A percentile compares a stretch with the other conserved stretches of the same genome.
These are phyloP conservation scores for Hipparchia semele DNA, from an alignment of 2,888 invertebrate species.

Conservation along the genomic window DNA sequence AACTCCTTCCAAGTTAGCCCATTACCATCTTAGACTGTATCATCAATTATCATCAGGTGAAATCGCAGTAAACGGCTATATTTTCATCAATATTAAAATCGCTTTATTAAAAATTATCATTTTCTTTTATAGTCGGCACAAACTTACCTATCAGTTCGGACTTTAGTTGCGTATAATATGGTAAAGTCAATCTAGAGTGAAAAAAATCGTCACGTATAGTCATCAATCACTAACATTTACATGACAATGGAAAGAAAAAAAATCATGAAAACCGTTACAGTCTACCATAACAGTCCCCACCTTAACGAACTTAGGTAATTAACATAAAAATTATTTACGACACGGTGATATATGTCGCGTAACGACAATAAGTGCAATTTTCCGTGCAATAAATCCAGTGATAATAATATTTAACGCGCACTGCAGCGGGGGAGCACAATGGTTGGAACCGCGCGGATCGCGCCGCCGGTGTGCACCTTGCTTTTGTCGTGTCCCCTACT, in stretches of 20 bases:
- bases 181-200: not conserved
- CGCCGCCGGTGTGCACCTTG: constrained; percentile 62
- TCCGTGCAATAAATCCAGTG: constrained; percentile 80
- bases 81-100: no score
- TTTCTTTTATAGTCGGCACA: no score
- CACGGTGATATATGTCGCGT: constrained; percentile 71
- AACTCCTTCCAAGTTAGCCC: no score
- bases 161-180: not conserved
- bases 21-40: no score
- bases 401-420: constrained; percentile 75
- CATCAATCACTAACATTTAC: not conserved
- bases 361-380: constrained; percentile 80
- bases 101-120: no score
- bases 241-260: constrained; percentile 3
- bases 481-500: constrained; percentile 50
- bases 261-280: constrained; percentile 50
- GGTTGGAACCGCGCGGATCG: constrained; percentile 55
- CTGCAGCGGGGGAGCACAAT: constrained; percentile 56
- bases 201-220: not conserved
- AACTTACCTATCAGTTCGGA: not conserved
- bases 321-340: constrained; percentile 80
- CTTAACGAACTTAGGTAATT: constrained; percentile 57
- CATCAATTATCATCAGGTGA: no score
- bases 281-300: constrained; percentile 51
- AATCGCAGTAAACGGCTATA: no score